phyloP scores from a whole-genome alignment of 2,113 vertebrate genomes.

The Melanostigma gelatinosum region DNA sequence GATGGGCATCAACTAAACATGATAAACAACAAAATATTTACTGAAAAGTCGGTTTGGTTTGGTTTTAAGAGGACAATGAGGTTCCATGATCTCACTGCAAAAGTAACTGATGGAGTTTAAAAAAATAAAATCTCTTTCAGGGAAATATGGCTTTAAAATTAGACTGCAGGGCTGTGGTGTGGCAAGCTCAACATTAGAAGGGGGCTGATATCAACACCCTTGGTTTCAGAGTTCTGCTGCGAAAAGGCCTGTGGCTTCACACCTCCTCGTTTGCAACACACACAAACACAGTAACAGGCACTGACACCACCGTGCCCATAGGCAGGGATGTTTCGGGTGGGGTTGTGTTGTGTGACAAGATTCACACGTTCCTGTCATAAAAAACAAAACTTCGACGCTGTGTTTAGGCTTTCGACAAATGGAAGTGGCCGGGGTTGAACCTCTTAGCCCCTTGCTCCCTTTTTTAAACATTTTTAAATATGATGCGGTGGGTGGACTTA shows the following conservation, averaged over 20 bases:
- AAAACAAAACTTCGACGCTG: conserved; percentile 4
- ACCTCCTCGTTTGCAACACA: conserved; percentile 52
- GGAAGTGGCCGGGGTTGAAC: too few relatives aligned
- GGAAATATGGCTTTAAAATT: conserved; percentile 31
- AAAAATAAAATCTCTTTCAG: not conserved
- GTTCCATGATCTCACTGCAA: not conserved
- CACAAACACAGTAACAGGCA: not conserved
- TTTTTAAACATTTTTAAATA: too few relatives aligned
- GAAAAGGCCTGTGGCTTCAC: conserved; percentile 70
- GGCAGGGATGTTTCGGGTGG: conserved; percentile 56
- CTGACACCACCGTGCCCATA: conserved; percentile 23
- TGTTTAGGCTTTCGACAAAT: too few relatives aligned
- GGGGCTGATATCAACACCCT: conserved; percentile 25
- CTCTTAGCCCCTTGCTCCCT: too few relatives aligned
- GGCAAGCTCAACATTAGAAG: not conserved
- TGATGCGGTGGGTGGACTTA: too few relatives aligned
- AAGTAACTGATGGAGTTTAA: not conserved
- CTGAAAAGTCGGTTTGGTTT: too few relatives aligned
- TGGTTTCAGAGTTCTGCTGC: conserved; percentile 24
- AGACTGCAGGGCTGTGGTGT: conserved; percentile 30
- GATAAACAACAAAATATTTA: not conserved
- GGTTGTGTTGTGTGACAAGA: conserved; percentile 53
- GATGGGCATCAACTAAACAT: not conserved
- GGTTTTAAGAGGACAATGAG: not conserved
- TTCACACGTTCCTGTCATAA: conserved; percentile 52